Evolutionary conservation across 2,888 invertebrate species (phyloP), one percentile per base, ranked within the genome.

Genomic region (Melitaea athalia): DNA sequence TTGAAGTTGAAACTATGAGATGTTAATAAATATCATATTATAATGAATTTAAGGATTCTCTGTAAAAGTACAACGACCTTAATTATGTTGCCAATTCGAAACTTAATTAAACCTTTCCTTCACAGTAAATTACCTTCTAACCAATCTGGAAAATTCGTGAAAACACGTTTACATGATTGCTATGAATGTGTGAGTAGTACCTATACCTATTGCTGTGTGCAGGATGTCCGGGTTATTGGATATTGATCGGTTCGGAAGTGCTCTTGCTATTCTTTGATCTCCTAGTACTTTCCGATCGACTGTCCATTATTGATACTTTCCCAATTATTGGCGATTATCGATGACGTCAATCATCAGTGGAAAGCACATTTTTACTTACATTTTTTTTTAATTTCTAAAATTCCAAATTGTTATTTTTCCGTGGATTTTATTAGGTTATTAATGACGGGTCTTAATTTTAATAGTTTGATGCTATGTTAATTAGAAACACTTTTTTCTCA

Each of bases 231-330:
- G 78, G 78, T 75, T 82, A 83, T 83, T 71, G 82, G 77, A 69
- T 91, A 91, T 91, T 85, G 91, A 91, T 90, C 88, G 85, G 84
- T 89, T 90, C 89, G 89, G 79, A 83, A 89, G 79, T 81, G 70
- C 87, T 87, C 85, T 79, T 80, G 68, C 64, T 62, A 43, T 17
- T 24, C 77, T 72, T 78, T 91, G 85, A 11, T 59, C 59, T 74
- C 91, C 89, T 91, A 77, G 91, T 91, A 86, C 81, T 88, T 89
- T 84, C 87, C 87, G 87, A 91, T 91, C 89, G 82, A 84, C 84
- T 86, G 84, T 85, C 84, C 87, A 87, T 91, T 90, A 91, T 90
- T 84, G 83, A 91, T 91, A 86, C 74, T 69, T 60, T 71, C 76
- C 80, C 84, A 83, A 88, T 85, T 33, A 55, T 33, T 31, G 31